Conservation (phyloP, 2,113 vertebrate species). For the Seriola aureovittata region DNA sequence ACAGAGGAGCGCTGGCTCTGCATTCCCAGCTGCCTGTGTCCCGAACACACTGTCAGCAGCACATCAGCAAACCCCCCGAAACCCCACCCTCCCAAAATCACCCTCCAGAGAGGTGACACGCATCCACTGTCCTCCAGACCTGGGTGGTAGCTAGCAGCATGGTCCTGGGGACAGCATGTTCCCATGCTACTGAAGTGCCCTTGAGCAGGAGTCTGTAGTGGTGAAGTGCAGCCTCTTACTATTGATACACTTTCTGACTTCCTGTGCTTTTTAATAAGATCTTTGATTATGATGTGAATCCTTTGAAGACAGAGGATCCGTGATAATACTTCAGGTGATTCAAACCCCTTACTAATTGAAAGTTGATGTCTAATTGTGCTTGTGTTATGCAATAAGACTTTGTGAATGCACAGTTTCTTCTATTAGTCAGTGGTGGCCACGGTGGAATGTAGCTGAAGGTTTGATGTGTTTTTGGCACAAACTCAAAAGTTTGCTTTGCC, state of each 20-base stretch:
- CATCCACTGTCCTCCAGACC: constrained; percentile 29
- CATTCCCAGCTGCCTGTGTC: constrained; percentile 72
- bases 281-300: not conserved
- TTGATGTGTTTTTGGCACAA: not conserved
- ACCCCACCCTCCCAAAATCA: constrained; percentile 18
- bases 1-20: constrained; percentile 38
- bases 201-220: not conserved
- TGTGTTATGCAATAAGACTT: not conserved
- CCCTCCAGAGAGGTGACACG: constrained; percentile 59
- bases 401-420: not conserved
- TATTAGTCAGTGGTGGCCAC: too few relatives aligned
- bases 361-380: not conserved
- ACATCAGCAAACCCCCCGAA: constrained; percentile 39
- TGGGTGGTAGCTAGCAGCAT: not conserved
- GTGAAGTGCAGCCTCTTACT: not conserved
- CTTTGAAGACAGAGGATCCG: not conserved
- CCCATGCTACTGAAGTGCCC: not conserved
- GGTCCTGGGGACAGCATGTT: not conserved
- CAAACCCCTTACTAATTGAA: not conserved
- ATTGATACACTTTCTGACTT: not conserved
- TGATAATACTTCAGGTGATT: not conserved
- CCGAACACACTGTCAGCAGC: constrained; percentile 66
- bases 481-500: not conserved
- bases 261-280: not conserved
- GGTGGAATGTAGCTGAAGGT: not conserved